Percentiles rank a stretch among this genome's conserved stretches.
These are phyloP conservation scores for Megaceryle maxima DNA, from an alignment of 2,113 vertebrate genomes.

Conservation along the genomic window DNA sequence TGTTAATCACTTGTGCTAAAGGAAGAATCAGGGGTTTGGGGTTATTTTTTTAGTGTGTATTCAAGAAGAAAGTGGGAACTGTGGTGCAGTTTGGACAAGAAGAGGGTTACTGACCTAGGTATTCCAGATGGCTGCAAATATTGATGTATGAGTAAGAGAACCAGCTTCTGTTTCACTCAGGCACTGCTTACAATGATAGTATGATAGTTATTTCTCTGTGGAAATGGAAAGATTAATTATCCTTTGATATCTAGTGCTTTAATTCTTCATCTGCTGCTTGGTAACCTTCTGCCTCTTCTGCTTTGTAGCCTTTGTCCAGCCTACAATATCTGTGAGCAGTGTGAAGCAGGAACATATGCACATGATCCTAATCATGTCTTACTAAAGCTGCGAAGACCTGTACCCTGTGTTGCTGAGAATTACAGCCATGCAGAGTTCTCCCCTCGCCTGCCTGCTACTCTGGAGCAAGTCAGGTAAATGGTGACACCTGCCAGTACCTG, in stretches of 20 bases:
- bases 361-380: slow-evolving; percentile 90
- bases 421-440: slow-evolving; percentile 34
- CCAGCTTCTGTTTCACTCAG: neutral
- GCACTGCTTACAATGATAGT: neutral
- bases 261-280: neutral
- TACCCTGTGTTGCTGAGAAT: slow-evolving; percentile 39
- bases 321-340: slow-evolving; percentile 87
- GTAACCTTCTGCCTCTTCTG: neutral
- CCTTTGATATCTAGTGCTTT: neutral
- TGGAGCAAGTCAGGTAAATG: slow-evolving; percentile 80
- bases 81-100: neutral
- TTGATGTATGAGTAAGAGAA: neutral
- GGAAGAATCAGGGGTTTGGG: neutral
- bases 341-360: slow-evolving; percentile 86
- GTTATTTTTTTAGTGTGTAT: neutral
- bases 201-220: neutral
- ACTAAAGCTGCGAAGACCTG: slow-evolving; percentile 87
- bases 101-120: neutral
- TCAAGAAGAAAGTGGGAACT: neutral
- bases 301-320: slow-evolving; percentile 86
- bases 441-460: slow-evolving; percentile 57
- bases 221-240: neutral
- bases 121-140: neutral
- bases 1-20: neutral
- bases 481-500: neutral